Base-by-base conservation (phyloP, 1,140 invertebrate genomes). In the Phymastichus coffea region DNA sequence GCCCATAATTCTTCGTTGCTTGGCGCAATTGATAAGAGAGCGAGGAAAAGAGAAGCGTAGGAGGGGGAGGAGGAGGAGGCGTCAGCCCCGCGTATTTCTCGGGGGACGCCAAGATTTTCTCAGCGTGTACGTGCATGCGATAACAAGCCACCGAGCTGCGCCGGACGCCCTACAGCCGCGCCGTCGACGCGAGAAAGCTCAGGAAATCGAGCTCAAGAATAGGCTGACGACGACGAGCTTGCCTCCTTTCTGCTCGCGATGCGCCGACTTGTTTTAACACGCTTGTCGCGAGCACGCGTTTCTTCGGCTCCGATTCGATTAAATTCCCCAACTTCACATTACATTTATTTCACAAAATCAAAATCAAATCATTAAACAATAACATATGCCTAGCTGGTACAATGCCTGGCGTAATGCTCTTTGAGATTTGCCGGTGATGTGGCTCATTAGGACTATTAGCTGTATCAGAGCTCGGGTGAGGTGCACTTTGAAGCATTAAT, bases 1-100 rank as follows among this genome's bases (percentile, higher is more conserved):
- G 70, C 48, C 70, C 69, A 74, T 74, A 73, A 73, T 72, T 74
- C 71, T 70, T 64, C 54, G 46, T 46, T 61, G 59, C 64, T 57
- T 53, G 40, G 40, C 22, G 35, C 17, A n/a, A 37, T 26, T 49
- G 37, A 59, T 46, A 46, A n/a, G n/a, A 53, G 57, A 22, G 49
- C 3, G 22, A 46, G 49, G 57, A 53, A 59, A 59, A 59, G 30
- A 57, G 60, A 57, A n/a, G n/a, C n/a, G n/a, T n/a, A n/a, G n/a
- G n/a, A n/a, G n/a, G n/a, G n/a, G n/a, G n/a, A n/a, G 46, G 40
- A 56, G 48, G 41, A 44, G 63, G 41, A 40, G 43, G 49, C 12
- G n/a, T n/a, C n/a, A n/a, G n/a, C 43, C 25, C 47, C 59, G 22
- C 57, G 54, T 54, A 57, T 61, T 53, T 51, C 62, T 64, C 57